A percentile compares a stretch with the other conserved stretches of the same genome.
Conservation (phyloP, 64 coral and sea anemone genomes). For the Montipora cactus region DNA sequence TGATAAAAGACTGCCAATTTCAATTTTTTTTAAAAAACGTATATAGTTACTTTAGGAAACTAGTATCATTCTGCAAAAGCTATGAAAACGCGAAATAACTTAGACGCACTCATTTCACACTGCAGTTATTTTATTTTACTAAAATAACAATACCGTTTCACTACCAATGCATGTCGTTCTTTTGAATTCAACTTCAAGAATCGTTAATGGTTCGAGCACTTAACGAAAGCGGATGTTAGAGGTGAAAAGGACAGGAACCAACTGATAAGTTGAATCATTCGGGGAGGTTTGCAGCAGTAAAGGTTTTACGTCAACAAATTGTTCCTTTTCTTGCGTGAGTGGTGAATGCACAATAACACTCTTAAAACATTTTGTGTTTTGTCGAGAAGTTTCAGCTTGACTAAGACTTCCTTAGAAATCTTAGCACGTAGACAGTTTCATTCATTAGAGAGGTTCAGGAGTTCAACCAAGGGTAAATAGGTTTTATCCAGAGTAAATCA, state of each 20-base stretch:
- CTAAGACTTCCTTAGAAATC: neutral
- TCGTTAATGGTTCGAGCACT: neutral
- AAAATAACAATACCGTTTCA: neutral
- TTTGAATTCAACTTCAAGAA: neutral
- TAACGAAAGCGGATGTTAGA: neutral
- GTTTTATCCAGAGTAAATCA: constrained; percentile 21
- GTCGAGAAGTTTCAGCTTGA: neutral
- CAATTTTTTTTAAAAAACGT: no score
- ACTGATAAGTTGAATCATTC: neutral
- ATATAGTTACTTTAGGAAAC: no score
- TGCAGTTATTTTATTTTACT: neutral
- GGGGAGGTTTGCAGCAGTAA: neutral
- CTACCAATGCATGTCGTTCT: neutral
- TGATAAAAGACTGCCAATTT: neutral
- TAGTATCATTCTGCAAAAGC: no score
- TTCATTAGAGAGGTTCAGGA: constrained; percentile 10
- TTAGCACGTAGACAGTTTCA: neutral
- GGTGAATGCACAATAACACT: neutral
- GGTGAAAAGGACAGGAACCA: neutral
- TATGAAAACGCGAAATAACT: no score
- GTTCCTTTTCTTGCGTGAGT: neutral
- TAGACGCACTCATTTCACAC: no score
- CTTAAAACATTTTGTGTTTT: neutral
- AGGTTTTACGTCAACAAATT: neutral
- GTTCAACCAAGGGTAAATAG: constrained; percentile 13